Evolutionary conservation across 2,888 invertebrate genomes (phyloP).

Genomic region (Ectemnius cavifrons): DNA sequence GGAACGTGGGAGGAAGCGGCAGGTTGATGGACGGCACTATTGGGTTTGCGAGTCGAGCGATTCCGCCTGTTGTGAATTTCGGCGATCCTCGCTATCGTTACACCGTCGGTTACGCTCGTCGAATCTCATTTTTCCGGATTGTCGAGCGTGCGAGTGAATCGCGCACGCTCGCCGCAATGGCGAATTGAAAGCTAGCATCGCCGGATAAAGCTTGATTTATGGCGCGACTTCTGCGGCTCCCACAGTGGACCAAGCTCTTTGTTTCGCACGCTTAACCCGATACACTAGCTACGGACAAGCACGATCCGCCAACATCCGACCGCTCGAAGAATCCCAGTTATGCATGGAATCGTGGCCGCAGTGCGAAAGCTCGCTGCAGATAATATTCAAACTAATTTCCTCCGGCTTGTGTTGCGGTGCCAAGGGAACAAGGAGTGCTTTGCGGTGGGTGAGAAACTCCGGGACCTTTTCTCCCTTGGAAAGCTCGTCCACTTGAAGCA

Average conservation of each 20-base stretch:
- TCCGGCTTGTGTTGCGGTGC: slow-evolving; percentile 4
- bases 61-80: not conserved
- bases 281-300: not conserved
- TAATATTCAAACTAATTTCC: slow-evolving; percentile 39
- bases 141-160: not conserved
- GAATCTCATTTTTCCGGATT: slow-evolving; percentile 2
- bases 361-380: slow-evolving; percentile 7
- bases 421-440: not conserved
- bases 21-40: not conserved
- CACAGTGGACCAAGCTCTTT: not conserved
- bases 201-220: slow-evolving; percentile 1
- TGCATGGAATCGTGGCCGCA: slow-evolving; percentile 4
- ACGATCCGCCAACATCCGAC: not conserved
- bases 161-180: not conserved
- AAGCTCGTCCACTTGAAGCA: no score
- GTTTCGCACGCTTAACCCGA: not conserved
- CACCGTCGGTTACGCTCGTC: not conserved
- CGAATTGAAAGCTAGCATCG: not conserved
- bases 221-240: not conserved
- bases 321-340: slow-evolving; percentile 26
- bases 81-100: not conserved
- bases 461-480: no score
- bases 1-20: no score
- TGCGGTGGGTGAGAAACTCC: no score
- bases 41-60: not conserved